phyloP scores from a whole-genome alignment of 2,113 vertebrate species.

The Pelobates fuscus region DNA sequence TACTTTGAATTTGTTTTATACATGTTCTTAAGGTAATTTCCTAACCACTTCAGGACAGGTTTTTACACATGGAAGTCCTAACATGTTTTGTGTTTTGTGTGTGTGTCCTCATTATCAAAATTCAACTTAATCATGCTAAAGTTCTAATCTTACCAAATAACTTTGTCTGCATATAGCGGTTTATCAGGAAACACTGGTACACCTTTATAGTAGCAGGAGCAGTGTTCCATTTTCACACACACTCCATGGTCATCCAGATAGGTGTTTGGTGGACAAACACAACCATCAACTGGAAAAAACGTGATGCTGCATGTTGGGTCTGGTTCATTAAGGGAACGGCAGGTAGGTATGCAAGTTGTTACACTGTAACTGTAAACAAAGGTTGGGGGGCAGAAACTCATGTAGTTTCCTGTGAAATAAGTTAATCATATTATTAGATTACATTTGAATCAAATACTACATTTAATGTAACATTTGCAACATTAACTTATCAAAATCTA shows the following conservation, averaged over 20 bases:
- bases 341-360: slow-evolving; percentile 65
- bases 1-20: no score
- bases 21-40: no score
- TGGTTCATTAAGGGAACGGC: slow-evolving; percentile 58
- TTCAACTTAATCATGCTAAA: no score
- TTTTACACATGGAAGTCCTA: no score
- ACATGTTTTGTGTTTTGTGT: no score
- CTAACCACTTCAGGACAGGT: no score
- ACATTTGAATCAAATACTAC: no score
- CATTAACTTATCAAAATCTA: no score
- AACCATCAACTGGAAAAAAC: slow-evolving; percentile 60
- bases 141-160: slow-evolving; percentile 37
- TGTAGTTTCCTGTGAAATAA: slow-evolving; percentile 57
- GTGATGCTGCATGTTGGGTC: slow-evolving; percentile 56
- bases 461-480: no score
- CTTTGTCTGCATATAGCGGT: not conserved
- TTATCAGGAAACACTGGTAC: slow-evolving; percentile 56
- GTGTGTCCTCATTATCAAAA: no score
- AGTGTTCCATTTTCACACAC: slow-evolving; percentile 62
- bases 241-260: slow-evolving; percentile 60
- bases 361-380: slow-evolving; percentile 68
- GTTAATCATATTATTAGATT: not conserved
- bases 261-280: slow-evolving; percentile 61
- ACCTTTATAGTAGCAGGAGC: slow-evolving; percentile 68
- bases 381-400: slow-evolving; percentile 63